Evolutionary conservation across 2,888 invertebrate species (phyloP).

Genomic region (Plagodis dolabraria): DNA sequence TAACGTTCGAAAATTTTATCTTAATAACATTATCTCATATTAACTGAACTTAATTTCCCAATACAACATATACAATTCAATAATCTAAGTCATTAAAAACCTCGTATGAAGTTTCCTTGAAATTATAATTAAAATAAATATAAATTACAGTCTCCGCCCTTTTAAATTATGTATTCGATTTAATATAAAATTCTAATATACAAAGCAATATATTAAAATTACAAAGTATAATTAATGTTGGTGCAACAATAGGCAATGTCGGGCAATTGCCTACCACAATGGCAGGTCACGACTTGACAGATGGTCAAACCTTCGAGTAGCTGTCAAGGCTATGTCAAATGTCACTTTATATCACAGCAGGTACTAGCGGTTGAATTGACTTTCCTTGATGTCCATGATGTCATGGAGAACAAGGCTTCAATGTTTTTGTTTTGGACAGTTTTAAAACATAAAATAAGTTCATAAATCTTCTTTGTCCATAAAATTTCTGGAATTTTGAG

Average conservation of each 20-base stretch:
- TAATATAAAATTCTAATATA: constrained; percentile 20
- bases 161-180: constrained; percentile 23
- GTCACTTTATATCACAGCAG: constrained; percentile 54
- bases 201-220: constrained; percentile 35
- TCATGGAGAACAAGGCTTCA: constrained; percentile 10
- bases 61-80: neutral
- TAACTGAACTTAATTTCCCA: neutral
- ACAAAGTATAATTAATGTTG: constrained; percentile 48
- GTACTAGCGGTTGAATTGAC: constrained; percentile 14
- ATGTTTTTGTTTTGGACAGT: too few species aligned
- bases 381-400: constrained; percentile 12
- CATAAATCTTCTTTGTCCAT: too few species aligned
- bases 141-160: constrained; percentile 36
- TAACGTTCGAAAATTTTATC: neutral
- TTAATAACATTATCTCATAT: neutral
- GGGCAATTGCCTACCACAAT: constrained; percentile 51
- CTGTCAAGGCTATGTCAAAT: constrained; percentile 61
- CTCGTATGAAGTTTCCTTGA: constrained; percentile 43
- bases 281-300: constrained; percentile 52
- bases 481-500: too few species aligned
- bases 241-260: constrained; percentile 45
- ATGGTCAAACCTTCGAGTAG: constrained; percentile 54
- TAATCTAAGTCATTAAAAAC: constrained; percentile 11
- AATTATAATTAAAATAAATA: constrained; percentile 48
- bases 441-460: too few species aligned